Percentiles rank a stretch among this genome's conserved stretches.
These are phyloP conservation scores for Fulmarus glacialis DNA, from an alignment of 2,113 vertebrate genomes.

Conservation along the genomic window DNA sequence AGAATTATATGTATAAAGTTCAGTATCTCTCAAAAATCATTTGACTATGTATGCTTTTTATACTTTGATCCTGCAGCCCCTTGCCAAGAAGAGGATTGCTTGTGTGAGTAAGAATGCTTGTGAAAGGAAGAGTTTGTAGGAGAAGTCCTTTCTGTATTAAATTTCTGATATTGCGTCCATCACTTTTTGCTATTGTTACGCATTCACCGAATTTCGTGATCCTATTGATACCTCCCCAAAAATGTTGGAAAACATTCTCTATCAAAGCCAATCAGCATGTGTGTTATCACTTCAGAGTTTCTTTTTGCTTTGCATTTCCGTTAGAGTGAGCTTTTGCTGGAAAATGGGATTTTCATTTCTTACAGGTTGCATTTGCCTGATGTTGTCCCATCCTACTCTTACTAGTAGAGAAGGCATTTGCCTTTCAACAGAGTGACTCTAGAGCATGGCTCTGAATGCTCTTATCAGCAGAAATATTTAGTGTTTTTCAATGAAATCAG, in stretches of 20 bases:
- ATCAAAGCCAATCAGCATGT: background rate
- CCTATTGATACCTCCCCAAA: background rate
- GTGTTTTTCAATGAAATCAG: background rate
- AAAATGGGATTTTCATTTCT: background rate
- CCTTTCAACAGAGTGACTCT: background rate
- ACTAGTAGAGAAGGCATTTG: background rate
- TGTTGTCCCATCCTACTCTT: background rate
- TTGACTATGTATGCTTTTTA: background rate
- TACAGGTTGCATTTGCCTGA: background rate
- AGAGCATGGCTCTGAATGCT: background rate
- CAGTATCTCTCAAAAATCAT: background rate
- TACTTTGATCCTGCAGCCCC: background rate
- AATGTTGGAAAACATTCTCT: background rate
- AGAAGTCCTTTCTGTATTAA: background rate
- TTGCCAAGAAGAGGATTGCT: background rate
- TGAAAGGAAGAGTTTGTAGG: slow-evolving; percentile 33
- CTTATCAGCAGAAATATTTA: background rate
- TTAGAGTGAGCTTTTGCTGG: background rate
- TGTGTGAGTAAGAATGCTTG: background rate
- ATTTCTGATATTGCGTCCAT: background rate
- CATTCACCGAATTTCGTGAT: background rate
- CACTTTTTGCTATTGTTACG: background rate
- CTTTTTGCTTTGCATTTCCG: background rate
- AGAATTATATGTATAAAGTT: background rate
- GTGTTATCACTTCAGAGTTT: background rate